A percentile compares a stretch with the other conserved stretches of the same genome.
These are phyloP conservation scores for Carabus problematicus DNA, from an alignment of 2,888 invertebrate species.

Conservation along the genomic window DNA sequence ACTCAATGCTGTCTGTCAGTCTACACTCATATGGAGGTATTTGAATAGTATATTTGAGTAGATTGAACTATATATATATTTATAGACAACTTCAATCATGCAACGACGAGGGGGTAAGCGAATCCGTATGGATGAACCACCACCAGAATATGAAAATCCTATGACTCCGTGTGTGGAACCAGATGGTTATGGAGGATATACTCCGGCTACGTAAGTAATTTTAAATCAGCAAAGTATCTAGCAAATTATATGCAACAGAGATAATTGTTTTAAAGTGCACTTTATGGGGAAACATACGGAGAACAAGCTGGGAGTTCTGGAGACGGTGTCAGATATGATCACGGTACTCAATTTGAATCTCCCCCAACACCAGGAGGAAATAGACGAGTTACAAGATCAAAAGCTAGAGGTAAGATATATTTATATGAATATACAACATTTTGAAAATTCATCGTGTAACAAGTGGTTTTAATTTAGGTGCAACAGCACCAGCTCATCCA, in stretches of 20 bases:
- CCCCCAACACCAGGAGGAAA: constrained; percentile 67
- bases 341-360: constrained; percentile 57
- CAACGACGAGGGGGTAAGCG: constrained; percentile 87
- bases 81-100: constrained; percentile 62
- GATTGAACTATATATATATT: constrained; percentile 6
- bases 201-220: constrained; percentile 53
- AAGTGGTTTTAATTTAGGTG: constrained; percentile 35
- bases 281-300: constrained; percentile 53
- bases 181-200: constrained; percentile 60
- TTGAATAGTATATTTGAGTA: constrained; percentile 3
- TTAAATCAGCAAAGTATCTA: background rate
- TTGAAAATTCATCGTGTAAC: background rate
- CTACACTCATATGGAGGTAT: background rate
- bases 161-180: constrained; percentile 64
- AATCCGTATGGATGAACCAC: constrained; percentile 91
- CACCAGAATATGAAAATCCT: constrained; percentile 84
- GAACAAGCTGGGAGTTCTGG: constrained; percentile 55
- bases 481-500: constrained; percentile 47
- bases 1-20: constrained; percentile 12
- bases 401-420: constrained; percentile 59
- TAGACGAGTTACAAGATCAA: constrained; percentile 71
- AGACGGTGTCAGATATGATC: constrained; percentile 46
- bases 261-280: constrained; percentile 27
- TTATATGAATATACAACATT: background rate
- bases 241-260: background rate